Base-by-base conservation (phyloP, 2,888 invertebrate genomes). In the Epirrhoe tristata region DNA sequence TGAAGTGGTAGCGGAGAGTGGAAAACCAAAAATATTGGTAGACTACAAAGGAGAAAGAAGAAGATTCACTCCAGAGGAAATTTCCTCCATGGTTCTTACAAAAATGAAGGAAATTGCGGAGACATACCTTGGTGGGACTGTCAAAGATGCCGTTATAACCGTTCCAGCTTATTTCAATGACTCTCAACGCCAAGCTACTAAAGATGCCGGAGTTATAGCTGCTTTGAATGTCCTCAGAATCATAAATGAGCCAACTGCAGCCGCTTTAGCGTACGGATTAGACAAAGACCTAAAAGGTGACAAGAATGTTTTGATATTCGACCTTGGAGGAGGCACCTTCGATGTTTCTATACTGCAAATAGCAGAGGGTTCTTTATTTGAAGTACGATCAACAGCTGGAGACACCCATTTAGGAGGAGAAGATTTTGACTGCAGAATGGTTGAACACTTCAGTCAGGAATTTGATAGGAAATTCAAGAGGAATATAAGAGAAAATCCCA, bases 321-420 rank as follows among this genome's bases (percentile, higher is more conserved):
- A 97, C 85, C 93, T 97, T 67, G 96, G 96, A 31, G 98, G 98
- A 71, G 98, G 98, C 36, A 98, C 98, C 43, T 98, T 98, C 83
- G 98, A 98, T 93, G 98, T 98, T 7, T 98, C 98, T 34, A 95
- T 98, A 73, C 93, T 98, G 36, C 96, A 97, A 73, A 98, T 98
- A 84, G 97, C 97, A 77, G 98, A 98, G 87, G 96, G 98, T 0
- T 96, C 96, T 0, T 85, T 97, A 72, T 97, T 97, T 79, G 96
- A 97, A 92, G 97, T 97, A 0, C 95, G 95, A 82, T 94, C 97
- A 0, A 97, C 97, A 0, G 96, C 97, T 4, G 97, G 97, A 5
- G 97, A 97, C 79, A 97, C 97, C 0, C 97, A 97, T 86, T 90
- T 96, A 70, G 96, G 96, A 5, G 96, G 96, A 12, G 96, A 97